Evolutionary conservation across 1,140 invertebrate species (phyloP), one percentile per base, ranked within the genome.

Genomic region (Aphidius gifuensis): DNA sequence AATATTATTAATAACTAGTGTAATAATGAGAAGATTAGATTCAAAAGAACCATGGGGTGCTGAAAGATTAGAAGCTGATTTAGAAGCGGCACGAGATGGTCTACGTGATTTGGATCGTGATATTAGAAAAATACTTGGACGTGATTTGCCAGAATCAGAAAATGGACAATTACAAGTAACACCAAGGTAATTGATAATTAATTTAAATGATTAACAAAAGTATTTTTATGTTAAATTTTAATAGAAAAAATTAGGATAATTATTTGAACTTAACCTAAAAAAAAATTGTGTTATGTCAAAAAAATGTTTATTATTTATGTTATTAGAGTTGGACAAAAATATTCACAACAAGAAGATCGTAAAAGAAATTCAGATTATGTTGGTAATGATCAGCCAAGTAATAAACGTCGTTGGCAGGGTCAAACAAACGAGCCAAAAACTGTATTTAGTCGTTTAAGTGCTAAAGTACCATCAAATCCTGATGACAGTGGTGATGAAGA

Each of bases 371-470:
- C 66, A 40, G 79, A 80, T 49, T 79, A 77, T 67, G 42, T 64
- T 32, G 76, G 74, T 60, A 80, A 79, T 69, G 83, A 85, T 60
- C 69, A 80, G 66, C 71, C 7, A 74, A 68, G 69, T 42, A 68
- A 70, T 58, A 85, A 82, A 71, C 72, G 77, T 50, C 80, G 80
- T 64, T 76, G 75, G 66, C 74, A 74, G 64, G 58, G 61, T 6
- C 58, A 46, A 38, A 65, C 72, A 8, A 55, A 51, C 40, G 83
- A 84, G 66, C 73, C 78, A 11, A 84, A 83, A 71, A 85, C 83
- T 47, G 83, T 83, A 58, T 85, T 85, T 68, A 85, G 69, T 81
- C 82, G 68, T 70, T 80, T 72, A 68, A 83, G 74, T 74, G 82
- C 70, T 39, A 69, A 65, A 65, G 77, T 75, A 58, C 76, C 72